A percentile compares a stretch with the other conserved stretches of the same genome.
Evolutionary conservation across 1,140 invertebrate genomes (phyloP).

Genomic region (Eulimnadia texana): DNA sequence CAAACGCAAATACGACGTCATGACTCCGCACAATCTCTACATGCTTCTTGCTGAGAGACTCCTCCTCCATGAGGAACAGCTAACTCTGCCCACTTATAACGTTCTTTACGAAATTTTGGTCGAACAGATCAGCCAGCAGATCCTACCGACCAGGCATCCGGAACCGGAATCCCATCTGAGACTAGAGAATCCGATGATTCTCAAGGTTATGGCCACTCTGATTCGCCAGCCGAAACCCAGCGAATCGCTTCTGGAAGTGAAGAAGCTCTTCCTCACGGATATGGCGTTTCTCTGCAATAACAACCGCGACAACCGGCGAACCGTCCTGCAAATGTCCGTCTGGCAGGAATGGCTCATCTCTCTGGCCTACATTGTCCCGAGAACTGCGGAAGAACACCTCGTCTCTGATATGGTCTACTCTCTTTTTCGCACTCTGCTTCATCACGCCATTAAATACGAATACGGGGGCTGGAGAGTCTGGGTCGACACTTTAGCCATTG

Average conservation of each 20-base stretch:
- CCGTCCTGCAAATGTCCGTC: conserved; percentile 97
- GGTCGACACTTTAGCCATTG: conserved; percentile 98
- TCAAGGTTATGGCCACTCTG: conserved; percentile 95
- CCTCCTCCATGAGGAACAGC: conserved; percentile 69
- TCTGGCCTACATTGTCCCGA: conserved; percentile 94
- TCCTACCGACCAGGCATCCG: conserved; percentile 74
- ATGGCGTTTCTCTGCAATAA: conserved; percentile 95
- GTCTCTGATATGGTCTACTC: conserved; percentile 97
- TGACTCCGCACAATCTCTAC: conserved; percentile 96
- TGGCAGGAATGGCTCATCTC: conserved; percentile 99
- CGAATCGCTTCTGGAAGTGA: conserved; percentile 79
- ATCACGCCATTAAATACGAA: conserved; percentile 98
- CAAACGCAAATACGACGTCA: conserved; percentile 93
- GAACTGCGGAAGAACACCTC: conserved; percentile 86
- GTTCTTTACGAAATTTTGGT: conserved; percentile 79
- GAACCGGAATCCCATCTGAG: conserved; percentile 88
- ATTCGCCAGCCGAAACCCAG: conserved; percentile 91
- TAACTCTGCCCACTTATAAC: conserved; percentile 90
- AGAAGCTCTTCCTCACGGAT: conserved; percentile 91
- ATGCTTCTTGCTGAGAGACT: conserved; percentile 86
- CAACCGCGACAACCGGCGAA: conserved; percentile 89
- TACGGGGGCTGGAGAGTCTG: conserved; percentile 99
- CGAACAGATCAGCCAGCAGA: conserved; percentile 49
- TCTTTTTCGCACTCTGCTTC: conserved; percentile 88
- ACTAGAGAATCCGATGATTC: conserved; percentile 94